Base-by-base conservation (phyloP, 2,113 vertebrate species). In the Tachuris rubrigastra region DNA sequence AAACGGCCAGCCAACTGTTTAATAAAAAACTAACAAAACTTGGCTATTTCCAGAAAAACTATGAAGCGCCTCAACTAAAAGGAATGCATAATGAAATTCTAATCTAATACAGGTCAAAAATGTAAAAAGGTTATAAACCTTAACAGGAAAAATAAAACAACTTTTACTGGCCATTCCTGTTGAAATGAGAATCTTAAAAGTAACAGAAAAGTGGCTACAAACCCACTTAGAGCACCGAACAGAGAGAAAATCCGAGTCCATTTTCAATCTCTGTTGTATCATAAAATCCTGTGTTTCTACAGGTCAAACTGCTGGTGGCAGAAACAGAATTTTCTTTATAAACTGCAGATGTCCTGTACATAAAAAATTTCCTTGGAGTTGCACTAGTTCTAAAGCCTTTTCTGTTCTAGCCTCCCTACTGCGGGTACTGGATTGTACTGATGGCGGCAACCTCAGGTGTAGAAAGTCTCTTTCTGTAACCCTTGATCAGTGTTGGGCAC, bases 1-100 rank as follows among this genome's bases (percentile, higher is more conserved):
- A 97, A 98, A 98, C 98, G 97, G 98, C 98, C 98, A 97, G 97
- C 97, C 97, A 97, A 98, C 96, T 96, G 96, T 97, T 96, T 98
- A 97, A 97, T 96, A 98, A 97, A 97, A 98, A 98, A 97, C 97
- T 97, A 96, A 93, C 67, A 97, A 97, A 98, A 98, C 97, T 96
- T 95, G 97, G 97, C 98, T 98, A 98, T 98, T 98, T 98, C 97
- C 97, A 98, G 97, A 97, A 92, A 93, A 98, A 97, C 97, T 98
- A 98, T 93, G 97, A 98, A 98, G 98, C 98, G 97, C 97, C 97
- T 98, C 98, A 98, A 98, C 98, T 98, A 98, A 98, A 98, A 98
- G 99, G 99, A 99, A 99, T 99, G 99, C 98, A 99, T 99, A 98
- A 98, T 98, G 98, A 98, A 97, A 98, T 97, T 97, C 98, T 98